Percentiles rank a stretch among this genome's conserved stretches.
Conservation (phyloP, 2,113 vertebrate species). For the Oryzias celebensis region DNA sequence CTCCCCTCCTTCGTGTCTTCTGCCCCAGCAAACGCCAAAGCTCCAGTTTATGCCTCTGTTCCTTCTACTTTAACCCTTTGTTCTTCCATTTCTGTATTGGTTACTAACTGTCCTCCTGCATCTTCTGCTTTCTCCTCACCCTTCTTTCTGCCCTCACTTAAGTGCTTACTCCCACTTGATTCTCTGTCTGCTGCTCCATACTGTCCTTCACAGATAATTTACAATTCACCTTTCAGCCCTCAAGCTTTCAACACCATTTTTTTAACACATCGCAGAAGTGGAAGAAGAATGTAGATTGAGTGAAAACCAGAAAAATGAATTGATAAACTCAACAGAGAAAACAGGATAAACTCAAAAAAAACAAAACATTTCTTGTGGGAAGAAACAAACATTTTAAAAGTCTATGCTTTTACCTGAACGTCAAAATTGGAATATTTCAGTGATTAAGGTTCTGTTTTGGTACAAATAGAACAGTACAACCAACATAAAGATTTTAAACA, state of each 20-base stretch:
- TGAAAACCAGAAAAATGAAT: constrained; percentile 17
- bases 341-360: constrained; percentile 36
- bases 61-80: neutral
- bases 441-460: no score
- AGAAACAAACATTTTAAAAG: no score
- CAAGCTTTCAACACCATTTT: constrained; percentile 53
- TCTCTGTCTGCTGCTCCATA: constrained; percentile 24
- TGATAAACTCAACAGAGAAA: constrained; percentile 21
- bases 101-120: constrained; percentile 4
- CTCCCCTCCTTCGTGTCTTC: constrained; percentile 5
- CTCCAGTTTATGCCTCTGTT: neutral
- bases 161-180: constrained; percentile 9
- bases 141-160: constrained; percentile 12
- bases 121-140: neutral
- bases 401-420: no score
- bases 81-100: neutral
- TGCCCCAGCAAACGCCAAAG: neutral
- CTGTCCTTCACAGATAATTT: constrained; percentile 68
- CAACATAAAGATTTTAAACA: no score
- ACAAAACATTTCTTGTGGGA: constrained; percentile 18
- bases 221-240: constrained; percentile 53
- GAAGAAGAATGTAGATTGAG: constrained; percentile 22
- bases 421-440: no score
- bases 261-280: constrained; percentile 42
- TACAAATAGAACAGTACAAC: no score